These are phyloP conservation scores for Sander vitreus DNA, from an alignment of 2,113 vertebrate genomes.

Conservation along the genomic window DNA sequence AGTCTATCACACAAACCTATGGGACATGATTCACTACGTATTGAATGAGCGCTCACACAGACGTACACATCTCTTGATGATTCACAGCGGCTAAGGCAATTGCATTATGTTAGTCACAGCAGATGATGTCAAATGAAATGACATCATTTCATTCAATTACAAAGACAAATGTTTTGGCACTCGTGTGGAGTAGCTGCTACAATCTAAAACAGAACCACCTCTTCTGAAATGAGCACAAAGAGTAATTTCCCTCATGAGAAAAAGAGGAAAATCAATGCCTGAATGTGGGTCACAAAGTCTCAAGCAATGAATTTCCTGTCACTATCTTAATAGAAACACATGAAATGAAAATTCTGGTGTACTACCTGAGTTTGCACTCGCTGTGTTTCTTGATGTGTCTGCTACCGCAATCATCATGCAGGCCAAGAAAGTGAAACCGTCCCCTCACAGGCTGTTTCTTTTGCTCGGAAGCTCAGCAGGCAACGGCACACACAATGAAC, in stretches of 20 bases:
- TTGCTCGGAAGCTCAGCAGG: not conserved
- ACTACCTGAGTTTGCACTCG: slow-evolving; percentile 48
- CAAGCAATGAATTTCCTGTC: not conserved
- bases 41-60: not conserved
- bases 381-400: not conserved
- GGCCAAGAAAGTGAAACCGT: not conserved
- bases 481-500: not conserved
- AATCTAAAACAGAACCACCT: not conserved
- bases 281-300: not conserved
- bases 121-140: slow-evolving; percentile 45
- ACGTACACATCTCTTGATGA: slow-evolving; percentile 41
- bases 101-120: slow-evolving; percentile 38
- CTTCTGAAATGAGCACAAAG: not conserved
- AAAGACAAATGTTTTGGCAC: slow-evolving; percentile 1
- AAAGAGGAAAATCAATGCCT: not conserved
- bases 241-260: not conserved
- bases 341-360: not conserved
- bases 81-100: slow-evolving; percentile 31
- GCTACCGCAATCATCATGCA: slow-evolving; percentile 28
- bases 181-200: not conserved
- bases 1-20: not conserved
- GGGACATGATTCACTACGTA: slow-evolving; percentile 17
- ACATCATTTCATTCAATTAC: slow-evolving; percentile 37
- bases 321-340: not conserved
- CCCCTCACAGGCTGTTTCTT: slow-evolving; percentile 13